Percentiles rank a stretch among this genome's conserved stretches.
These are phyloP conservation scores for Liopterus haemorrhoidalis DNA, from an alignment of 2,888 invertebrate genomes.

Conservation along the genomic window DNA sequence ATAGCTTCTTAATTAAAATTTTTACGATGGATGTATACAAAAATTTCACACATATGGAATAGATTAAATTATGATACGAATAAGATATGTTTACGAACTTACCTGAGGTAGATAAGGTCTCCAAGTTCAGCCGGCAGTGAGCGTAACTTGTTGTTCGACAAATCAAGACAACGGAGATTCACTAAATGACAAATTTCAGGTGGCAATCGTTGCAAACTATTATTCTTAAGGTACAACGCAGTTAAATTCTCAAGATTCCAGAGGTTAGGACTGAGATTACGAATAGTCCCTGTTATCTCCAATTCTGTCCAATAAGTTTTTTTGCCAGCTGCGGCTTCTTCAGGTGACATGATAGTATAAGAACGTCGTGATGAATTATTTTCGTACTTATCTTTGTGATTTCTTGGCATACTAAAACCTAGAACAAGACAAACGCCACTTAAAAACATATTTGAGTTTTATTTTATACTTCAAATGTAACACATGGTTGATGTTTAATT, in stretches of 20 bases:
- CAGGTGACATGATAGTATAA: slow-evolving; percentile 87
- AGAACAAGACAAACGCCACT: slow-evolving; percentile 9
- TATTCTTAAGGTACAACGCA: slow-evolving; percentile 92
- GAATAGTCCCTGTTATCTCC: slow-evolving; percentile 83
- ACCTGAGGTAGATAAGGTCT: slow-evolving; percentile 91
- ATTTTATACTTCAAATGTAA: no score
- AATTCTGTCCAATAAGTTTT: slow-evolving; percentile 80
- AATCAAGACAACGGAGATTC: slow-evolving; percentile 82
- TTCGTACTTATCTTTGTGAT: slow-evolving; percentile 85
- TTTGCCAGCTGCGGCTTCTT: slow-evolving; percentile 87
- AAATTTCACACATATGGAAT: slow-evolving; percentile 36
- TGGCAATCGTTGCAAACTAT: slow-evolving; percentile 85
- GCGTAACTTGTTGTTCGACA: slow-evolving; percentile 91
- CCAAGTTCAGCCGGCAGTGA: slow-evolving; percentile 94
- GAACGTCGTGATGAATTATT: slow-evolving; percentile 70
- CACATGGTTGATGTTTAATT: no score
- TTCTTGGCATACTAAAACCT: slow-evolving; percentile 49
- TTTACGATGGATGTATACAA: slow-evolving; percentile 41
- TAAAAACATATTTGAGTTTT: slow-evolving; percentile 12
- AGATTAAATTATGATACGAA: slow-evolving; percentile 33
- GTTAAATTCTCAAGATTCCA: slow-evolving; percentile 91
- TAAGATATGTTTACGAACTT: no score
- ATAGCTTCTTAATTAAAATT: slow-evolving; percentile 41
- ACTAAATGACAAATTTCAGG: slow-evolving; percentile 80
- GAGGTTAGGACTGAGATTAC: slow-evolving; percentile 85